Evolutionary conservation across 2,797 vertebrate species (phyloP).

Genomic region (Miopithecus talapoin): DNA sequence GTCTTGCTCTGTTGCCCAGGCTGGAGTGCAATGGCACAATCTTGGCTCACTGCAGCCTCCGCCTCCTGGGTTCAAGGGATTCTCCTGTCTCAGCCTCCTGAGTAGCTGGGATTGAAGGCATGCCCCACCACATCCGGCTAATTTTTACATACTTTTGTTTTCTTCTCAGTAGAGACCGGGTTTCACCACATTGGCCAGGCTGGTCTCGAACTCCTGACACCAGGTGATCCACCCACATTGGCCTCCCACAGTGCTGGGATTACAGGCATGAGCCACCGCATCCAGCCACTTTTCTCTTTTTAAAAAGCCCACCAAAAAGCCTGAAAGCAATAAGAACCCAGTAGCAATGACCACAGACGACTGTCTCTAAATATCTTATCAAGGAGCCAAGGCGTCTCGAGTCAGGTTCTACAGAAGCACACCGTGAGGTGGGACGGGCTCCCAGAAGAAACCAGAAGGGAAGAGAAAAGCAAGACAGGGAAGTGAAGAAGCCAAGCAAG

Average conservation of each 20-base stretch:
- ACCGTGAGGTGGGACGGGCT: accelerated
- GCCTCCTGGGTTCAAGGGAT: neutral
- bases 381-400: neutral
- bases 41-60: neutral
- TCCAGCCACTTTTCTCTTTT: neutral
- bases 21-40: neutral
- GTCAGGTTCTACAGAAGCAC: neutral
- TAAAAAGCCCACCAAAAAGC: neutral
- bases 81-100: neutral
- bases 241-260: neutral
- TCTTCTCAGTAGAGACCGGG: neutral
- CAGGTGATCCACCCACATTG: neutral
- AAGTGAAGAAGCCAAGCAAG: neutral
- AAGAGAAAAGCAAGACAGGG: too few relatives aligned
- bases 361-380: neutral
- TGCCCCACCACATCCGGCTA: neutral
- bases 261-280: neutral
- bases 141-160: neutral
- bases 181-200: neutral
- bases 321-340: neutral
- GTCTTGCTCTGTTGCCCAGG: neutral
- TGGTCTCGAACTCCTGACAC: neutral
- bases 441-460: neutral
- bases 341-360: neutral
- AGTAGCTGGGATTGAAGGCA: neutral